A percentile compares a stretch with the other conserved stretches of the same genome.
Conservation (phyloP, 2,113 vertebrate species). For the Anarhynchus alexandrinus region DNA sequence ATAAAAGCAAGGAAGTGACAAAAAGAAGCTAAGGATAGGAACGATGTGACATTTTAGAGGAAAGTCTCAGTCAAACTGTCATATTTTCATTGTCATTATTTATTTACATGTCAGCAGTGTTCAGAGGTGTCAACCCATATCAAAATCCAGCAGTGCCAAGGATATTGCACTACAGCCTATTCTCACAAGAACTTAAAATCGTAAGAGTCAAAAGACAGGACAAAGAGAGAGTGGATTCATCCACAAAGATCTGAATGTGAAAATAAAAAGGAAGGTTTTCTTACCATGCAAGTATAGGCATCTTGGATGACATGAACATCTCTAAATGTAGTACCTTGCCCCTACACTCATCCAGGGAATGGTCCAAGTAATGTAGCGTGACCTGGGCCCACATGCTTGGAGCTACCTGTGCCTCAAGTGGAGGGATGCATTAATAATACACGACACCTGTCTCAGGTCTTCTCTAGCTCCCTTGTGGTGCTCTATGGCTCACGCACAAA, state of each 20-base stretch:
- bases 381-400: too few species aligned
- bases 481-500: neutral
- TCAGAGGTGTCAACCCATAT: neutral
- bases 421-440: neutral
- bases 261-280: neutral
- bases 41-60: neutral
- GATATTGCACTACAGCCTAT: neutral
- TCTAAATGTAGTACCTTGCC: neutral
- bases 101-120: neutral
- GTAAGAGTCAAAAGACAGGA: neutral
- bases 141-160: neutral
- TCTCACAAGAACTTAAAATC: neutral
- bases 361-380: accelerated
- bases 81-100: neutral
- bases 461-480: neutral
- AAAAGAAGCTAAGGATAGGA: neutral
- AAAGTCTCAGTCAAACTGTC: neutral
- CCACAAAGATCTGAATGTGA: neutral
- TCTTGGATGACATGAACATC: neutral
- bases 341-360: neutral
- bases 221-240: neutral
- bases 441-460: neutral
- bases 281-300: neutral
- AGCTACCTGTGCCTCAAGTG: neutral
- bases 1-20: neutral